Evolutionary conservation across 2,888 invertebrate genomes (phyloP).

Genomic region (Melikaiella ostensackeni): DNA sequence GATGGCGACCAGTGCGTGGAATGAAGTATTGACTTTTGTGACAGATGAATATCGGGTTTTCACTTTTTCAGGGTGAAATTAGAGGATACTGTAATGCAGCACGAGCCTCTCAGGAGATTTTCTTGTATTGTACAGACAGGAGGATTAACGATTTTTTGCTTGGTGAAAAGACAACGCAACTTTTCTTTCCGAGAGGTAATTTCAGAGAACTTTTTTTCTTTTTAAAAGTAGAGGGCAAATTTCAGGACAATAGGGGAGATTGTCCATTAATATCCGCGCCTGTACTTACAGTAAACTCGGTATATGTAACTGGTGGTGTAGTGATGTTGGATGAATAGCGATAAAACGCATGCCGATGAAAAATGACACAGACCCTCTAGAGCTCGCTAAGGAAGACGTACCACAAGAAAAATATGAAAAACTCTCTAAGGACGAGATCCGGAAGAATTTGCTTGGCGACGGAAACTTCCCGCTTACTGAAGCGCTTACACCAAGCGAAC

Average conservation of each 20-base stretch:
- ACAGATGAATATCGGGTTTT: neutral
- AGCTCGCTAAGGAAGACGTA: slow-evolving; percentile 61
- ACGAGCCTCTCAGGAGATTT: neutral
- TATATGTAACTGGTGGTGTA: neutral
- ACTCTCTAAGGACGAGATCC: slow-evolving; percentile 39
- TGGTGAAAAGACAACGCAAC: neutral
- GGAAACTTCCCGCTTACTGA: neutral
- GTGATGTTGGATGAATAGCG: slow-evolving; percentile 39
- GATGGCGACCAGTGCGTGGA: slow-evolving; percentile 11
- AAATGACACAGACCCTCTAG: slow-evolving; percentile 62
- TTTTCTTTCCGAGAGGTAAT: neutral
- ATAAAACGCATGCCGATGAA: slow-evolving; percentile 65
- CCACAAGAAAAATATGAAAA: slow-evolving; percentile 55
- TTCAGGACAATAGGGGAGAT: neutral
- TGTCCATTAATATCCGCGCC: slow-evolving; percentile 26
- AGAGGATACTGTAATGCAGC: neutral
- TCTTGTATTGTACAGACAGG: slow-evolving; percentile 4
- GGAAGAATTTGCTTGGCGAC: slow-evolving; percentile 19
- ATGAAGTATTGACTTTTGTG: neutral
- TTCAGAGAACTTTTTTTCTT: neutral
- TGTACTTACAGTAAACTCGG: neutral
- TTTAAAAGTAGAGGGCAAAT: neutral
- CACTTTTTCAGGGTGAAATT: neutral
- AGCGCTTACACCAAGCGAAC: neutral
- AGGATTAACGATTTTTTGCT: slow-evolving; percentile 9